Evolutionary conservation across 1,140 invertebrate genomes (phyloP).

Genomic region (Zaprionus nigranus): DNA sequence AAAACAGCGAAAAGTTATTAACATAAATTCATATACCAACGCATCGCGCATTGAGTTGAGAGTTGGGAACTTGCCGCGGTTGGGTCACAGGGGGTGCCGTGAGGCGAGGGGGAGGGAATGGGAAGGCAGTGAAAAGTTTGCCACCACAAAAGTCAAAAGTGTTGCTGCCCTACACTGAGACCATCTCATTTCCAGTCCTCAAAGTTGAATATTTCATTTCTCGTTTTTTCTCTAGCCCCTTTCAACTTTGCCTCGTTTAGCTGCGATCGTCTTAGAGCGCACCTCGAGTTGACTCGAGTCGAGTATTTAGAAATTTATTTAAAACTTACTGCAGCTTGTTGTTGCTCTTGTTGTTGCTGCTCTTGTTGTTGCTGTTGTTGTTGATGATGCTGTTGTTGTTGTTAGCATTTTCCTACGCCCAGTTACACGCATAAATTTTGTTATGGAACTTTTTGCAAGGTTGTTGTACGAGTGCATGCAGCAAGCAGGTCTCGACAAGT

Average conservation of each 20-base stretch:
- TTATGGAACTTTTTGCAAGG: conserved; percentile 78
- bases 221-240: conserved; percentile 42
- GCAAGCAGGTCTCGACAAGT: conserved; percentile 2
- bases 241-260: conserved; percentile 77
- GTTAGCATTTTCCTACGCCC: conserved; percentile 67
- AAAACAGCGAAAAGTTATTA: conserved; percentile 69
- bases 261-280: conserved; percentile 70
- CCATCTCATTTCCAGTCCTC: conserved; percentile 32
- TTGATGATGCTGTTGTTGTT: conserved; percentile 24
- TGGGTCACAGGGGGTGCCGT: neutral
- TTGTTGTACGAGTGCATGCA: conserved; percentile 27
- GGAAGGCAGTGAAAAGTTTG: conserved; percentile 54
- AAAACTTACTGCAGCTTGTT: conserved; percentile 56
- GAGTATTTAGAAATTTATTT: conserved; percentile 82
- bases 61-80: conserved; percentile 46
- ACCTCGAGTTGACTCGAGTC: conserved; percentile 51
- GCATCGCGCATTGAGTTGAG: conserved; percentile 48
- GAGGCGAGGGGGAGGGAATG: neutral
- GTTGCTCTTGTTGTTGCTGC: conserved; percentile 11
- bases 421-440: conserved; percentile 81
- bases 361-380: conserved; percentile 33
- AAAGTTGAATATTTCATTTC: conserved; percentile 54
- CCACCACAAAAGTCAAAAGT: conserved; percentile 78
- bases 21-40: conserved; percentile 73
- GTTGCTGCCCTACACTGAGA: conserved; percentile 44